These are phyloP conservation scores for Morone chrysops DNA, from an alignment of 2,113 vertebrate species.

Conservation along the genomic window DNA sequence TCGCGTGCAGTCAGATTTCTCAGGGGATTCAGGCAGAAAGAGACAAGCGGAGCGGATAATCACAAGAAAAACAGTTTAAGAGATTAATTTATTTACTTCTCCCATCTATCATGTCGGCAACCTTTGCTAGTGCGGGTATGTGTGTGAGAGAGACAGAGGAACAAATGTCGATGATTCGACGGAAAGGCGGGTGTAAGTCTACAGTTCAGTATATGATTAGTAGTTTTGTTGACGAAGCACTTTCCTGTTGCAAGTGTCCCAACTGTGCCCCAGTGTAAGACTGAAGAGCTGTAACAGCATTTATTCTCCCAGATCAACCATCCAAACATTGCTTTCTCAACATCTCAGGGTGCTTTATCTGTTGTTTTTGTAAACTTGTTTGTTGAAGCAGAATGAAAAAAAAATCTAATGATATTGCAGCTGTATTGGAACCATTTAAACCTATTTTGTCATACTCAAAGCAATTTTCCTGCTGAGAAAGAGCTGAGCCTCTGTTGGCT, in stretches of 20 bases:
- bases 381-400: slow-evolving; percentile 48
- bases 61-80: slow-evolving; percentile 61
- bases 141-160: slow-evolving; percentile 3
- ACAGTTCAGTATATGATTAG: slow-evolving; percentile 45
- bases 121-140: slow-evolving; percentile 23
- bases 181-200: slow-evolving; percentile 20
- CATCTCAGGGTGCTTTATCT: slow-evolving; percentile 51
- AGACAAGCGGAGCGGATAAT: slow-evolving; percentile 68
- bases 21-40: slow-evolving; percentile 60
- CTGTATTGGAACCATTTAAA: slow-evolving; percentile 61
- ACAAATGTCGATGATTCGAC: slow-evolving; percentile 40
- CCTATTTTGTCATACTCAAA: slow-evolving; percentile 62
- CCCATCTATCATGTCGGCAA: slow-evolving; percentile 44
- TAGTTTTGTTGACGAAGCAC: slow-evolving; percentile 60
- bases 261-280: slow-evolving; percentile 25
- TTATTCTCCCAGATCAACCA: slow-evolving; percentile 56
- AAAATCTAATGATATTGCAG: slow-evolving; percentile 55
- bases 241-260: slow-evolving; percentile 45
- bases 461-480: slow-evolving; percentile 58
- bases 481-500: slow-evolving; percentile 56
- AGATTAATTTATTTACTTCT: slow-evolving; percentile 51
- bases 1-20: slow-evolving; percentile 63
- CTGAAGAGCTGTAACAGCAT: slow-evolving; percentile 57
- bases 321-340: slow-evolving; percentile 57
- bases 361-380: slow-evolving; percentile 55